Evolutionary conservation across 1,140 invertebrate species (phyloP).

Genomic region (Cydia splendana): DNA sequence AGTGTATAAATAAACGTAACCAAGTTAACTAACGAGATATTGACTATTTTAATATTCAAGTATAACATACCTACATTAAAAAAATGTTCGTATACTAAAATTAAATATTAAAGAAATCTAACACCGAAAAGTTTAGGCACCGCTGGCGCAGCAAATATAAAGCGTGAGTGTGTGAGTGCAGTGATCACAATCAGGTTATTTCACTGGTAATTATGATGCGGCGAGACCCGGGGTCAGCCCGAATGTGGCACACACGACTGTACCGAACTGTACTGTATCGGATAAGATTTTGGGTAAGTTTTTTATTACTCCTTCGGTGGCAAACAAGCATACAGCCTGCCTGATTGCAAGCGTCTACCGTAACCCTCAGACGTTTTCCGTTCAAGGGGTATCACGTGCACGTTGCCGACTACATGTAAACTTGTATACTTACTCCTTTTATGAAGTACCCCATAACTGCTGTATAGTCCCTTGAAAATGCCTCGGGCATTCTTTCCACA

Average conservation of each 20-base stretch:
- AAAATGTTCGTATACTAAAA: background rate
- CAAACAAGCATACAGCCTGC: too few relatives aligned
- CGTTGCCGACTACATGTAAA: too few relatives aligned
- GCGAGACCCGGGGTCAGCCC: constrained; percentile 69
- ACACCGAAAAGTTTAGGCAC: constrained; percentile 48
- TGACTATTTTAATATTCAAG: background rate
- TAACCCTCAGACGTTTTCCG: too few relatives aligned
- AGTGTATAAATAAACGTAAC: too few relatives aligned
- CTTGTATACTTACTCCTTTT: too few relatives aligned
- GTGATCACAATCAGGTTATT: constrained; percentile 79
- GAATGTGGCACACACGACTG: constrained; percentile 67
- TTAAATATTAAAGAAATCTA: constrained; percentile 25
- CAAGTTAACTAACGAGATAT: too few relatives aligned
- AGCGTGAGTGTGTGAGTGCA: constrained; percentile 61
- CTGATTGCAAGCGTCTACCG: too few relatives aligned
- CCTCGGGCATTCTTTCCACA: too few relatives aligned
- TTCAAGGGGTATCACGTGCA: too few relatives aligned
- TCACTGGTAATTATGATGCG: constrained; percentile 78
- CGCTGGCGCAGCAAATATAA: constrained; percentile 53
- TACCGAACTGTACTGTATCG: constrained; percentile 23
- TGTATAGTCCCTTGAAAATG: too few relatives aligned
- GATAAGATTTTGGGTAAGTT: background rate
- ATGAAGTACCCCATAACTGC: too few relatives aligned
- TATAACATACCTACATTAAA: background rate
- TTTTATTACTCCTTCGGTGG: too few relatives aligned